Base-by-base conservation (phyloP, 2,888 invertebrate genomes). In the Stegana nigrithorax region DNA sequence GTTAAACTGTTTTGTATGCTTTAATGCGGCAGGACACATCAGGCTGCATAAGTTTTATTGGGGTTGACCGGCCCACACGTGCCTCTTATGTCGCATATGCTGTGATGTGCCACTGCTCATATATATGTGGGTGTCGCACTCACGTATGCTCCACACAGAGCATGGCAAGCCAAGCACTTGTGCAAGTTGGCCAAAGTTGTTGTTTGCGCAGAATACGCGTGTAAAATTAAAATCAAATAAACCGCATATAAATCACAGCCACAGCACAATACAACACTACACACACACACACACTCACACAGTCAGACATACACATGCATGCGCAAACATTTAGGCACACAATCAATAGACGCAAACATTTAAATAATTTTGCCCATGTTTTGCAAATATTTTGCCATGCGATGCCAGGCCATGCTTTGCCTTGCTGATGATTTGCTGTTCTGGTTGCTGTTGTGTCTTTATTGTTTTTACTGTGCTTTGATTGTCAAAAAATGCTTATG, bases 391-490 rank as follows among this genome's bases (percentile, higher is more conserved):
- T 4, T 39, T 39, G 5, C n/a, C 17, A 39, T n/a, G 12, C 39
- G 3, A 39, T 17, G 6, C 17, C 2, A 14, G n/a, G 19, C 14
- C 47, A 47, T 23, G 8, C 25, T 47, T n/a, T 21, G 21, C 23
- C 25, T 19, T 7, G 47, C 23, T 2, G 5, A 47, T 47, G 7
- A 19, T 10, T 10, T 17, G 25, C 25, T 47, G n/a, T 25, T 47
- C 25, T 47, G 8, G 26, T 10, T 5, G n/a, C 4, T 10, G 8
- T 21, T 27, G 26, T 59, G 53, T 51, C 59, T 50, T 47, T 50
- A 8, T 58, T 57, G 45, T 50, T 50, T 55, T 60, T 60, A 42
- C 53, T 45, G 39, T 39, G 47, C 27, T 8, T 45, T 7, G 0
- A 45, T 21, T 45, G 21, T 23, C 45, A 14, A 45, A 45, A 23